Evolutionary conservation across 2,113 vertebrate genomes (phyloP).

Genomic region (Thermophis baileyi): DNA sequence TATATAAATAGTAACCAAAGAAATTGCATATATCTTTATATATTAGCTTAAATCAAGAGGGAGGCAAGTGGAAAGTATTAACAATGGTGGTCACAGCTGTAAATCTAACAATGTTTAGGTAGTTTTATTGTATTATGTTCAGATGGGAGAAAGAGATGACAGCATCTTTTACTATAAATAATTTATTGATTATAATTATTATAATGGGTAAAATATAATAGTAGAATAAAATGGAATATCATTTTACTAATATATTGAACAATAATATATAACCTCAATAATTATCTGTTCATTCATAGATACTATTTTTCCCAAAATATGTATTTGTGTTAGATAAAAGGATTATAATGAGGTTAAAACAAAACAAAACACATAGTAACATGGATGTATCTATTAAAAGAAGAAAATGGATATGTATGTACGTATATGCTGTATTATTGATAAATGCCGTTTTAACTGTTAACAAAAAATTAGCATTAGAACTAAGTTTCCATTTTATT

Average conservation of each 20-base stretch:
- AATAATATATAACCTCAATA: not conserved
- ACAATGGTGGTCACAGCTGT: too few species aligned
- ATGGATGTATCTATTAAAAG: not conserved
- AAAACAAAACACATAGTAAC: not conserved
- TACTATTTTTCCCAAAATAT: not conserved
- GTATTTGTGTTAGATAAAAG: not conserved
- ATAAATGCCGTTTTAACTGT: not conserved
- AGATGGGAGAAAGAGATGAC: not conserved
- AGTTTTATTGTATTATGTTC: not conserved
- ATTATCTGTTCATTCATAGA: not conserved
- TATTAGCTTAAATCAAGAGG: not conserved
- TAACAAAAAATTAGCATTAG: not conserved
- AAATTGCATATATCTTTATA: not conserved
- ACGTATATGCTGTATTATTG: not conserved
- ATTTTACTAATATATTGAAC: not conserved
- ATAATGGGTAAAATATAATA: not conserved
- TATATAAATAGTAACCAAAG: not conserved
- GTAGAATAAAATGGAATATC: not conserved
- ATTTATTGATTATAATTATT: not conserved
- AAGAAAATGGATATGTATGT: not conserved
- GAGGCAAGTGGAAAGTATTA: not conserved
- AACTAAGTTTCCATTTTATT: not conserved
- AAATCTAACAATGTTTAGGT: not conserved
- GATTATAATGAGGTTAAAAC: not conserved
- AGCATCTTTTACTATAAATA: not conserved